Conservation (phyloP, 2,797 vertebrate species). For the Siniperca obscura region DNA sequence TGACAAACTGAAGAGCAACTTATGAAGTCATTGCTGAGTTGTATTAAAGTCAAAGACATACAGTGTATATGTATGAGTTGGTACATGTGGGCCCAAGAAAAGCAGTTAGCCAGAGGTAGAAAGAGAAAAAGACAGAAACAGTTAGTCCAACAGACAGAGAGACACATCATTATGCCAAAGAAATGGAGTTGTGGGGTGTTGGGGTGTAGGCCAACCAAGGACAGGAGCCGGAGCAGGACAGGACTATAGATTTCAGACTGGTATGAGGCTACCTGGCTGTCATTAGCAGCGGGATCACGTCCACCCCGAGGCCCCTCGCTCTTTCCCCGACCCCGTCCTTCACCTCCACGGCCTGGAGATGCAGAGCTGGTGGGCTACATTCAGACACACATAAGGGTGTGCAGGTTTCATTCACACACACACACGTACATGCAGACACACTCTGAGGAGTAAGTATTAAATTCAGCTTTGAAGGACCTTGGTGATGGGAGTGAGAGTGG, state of each 20-base stretch:
- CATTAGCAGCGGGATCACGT: constrained; percentile 70
- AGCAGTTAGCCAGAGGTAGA: background rate
- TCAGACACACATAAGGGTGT: constrained; percentile 38
- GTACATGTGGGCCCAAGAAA: background rate
- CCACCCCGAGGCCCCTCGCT: constrained; percentile 44
- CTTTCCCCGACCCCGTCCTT: constrained; percentile 66
- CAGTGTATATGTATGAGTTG: background rate
- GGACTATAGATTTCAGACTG: constrained; percentile 44
- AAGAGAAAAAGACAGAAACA: background rate
- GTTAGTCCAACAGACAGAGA: background rate
- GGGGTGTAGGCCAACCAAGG: constrained; percentile 34
- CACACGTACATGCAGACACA: constrained; percentile 3
- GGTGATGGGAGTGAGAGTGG: constrained; percentile 25
- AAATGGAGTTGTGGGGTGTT: constrained; percentile 20
- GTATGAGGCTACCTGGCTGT: constrained; percentile 10
- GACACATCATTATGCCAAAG: constrained; percentile 1
- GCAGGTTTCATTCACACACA: constrained; percentile 28
- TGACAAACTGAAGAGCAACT: background rate
- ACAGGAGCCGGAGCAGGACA: constrained; percentile 41
- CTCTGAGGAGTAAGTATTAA: constrained; percentile 40
- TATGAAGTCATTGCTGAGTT: background rate
- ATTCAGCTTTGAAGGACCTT: constrained; percentile 50
- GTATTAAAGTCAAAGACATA: background rate
- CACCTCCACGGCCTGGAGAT: constrained; percentile 65
- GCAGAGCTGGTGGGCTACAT: constrained; percentile 53